phyloP scores from a whole-genome alignment of 2,113 vertebrate species.

The Callospermophilus lateralis region DNA sequence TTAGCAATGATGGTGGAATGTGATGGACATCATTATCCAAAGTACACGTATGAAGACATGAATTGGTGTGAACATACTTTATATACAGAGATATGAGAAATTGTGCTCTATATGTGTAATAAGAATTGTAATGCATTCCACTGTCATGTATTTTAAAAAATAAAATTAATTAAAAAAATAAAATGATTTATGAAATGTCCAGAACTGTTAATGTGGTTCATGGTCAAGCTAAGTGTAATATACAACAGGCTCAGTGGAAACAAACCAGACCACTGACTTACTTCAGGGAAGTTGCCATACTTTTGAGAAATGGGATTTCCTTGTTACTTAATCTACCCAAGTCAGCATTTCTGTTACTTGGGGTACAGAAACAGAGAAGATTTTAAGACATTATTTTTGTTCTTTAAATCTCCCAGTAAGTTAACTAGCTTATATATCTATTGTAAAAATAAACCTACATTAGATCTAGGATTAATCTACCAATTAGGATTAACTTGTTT shows the following conservation, averaged over 20 bases:
- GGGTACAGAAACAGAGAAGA: background rate
- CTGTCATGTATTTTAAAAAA: too few species aligned
- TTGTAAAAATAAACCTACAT: background rate
- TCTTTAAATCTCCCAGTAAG: background rate
- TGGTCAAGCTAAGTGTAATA: background rate
- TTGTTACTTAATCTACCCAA: background rate
- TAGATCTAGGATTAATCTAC: background rate
- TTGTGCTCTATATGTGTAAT: too few species aligned
- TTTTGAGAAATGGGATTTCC: constrained; percentile 23
- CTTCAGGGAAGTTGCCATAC: background rate
- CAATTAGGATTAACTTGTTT: background rate
- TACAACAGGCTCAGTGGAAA: background rate
- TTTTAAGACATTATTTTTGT: background rate
- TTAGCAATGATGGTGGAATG: too few species aligned
- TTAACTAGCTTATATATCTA: background rate
- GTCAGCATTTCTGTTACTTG: background rate
- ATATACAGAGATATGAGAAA: too few species aligned
- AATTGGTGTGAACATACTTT: too few species aligned
- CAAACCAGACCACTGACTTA: background rate
- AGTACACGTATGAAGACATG: too few species aligned
- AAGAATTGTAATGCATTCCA: too few species aligned
- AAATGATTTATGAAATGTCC: background rate
- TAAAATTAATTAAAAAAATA: background rate
- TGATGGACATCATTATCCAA: too few species aligned
- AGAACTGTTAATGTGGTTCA: background rate